Base-by-base conservation (phyloP, 2,797 vertebrate genomes). In the Microtus californicus region DNA sequence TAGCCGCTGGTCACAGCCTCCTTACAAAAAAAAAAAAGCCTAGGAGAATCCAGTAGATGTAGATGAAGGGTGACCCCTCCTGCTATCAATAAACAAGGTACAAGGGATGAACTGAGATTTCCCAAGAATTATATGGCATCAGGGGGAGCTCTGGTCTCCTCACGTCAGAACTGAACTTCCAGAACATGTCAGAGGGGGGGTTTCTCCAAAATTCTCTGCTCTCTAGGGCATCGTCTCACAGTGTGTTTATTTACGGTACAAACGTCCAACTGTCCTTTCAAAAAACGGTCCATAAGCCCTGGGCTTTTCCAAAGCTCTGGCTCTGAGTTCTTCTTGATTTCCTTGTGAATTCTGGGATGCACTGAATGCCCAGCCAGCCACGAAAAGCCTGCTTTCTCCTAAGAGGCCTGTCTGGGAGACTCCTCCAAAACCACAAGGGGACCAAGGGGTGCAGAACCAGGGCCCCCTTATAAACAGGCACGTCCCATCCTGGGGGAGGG, bases 351-450 rank as follows among this genome's bases (percentile, higher is more conserved):
- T 73, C 63, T 82, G 9, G 17, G 56, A 67, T 31, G n/a, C 79
- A 43, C 10, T 45, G 59, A 77, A 56, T 5, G 25, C 40, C 82
- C 76, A n/a, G 29, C 78, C 4, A 1, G 63, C 82, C 43, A 86
- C 29, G 69, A 90, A 92, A 93, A 96, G 74, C 89, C 5, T 89
- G 81, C 79, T 90, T 89, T 87, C 74, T 97, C 86, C 51, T 14
- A 51, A 54, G 73, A 88, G 80, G 69, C 54, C n/a, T 37, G 86
- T 51, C 90, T 86, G 48, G 59, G 21, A 67, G 45, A 83, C 40
- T 82, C n/a, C 45, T 78, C 89, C 95, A 93, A 74, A 65, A 13
- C 77, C 91, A 93, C 59, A 48, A 89, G 25, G 43, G n/a, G n/a
- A 61, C 59, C 61, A 40, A 43, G 56, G 37, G n/a, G 48, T 45